A percentile compares a stretch with the other conserved stretches of the same genome.
Evolutionary conservation across 2,888 invertebrate genomes (phyloP).

Genomic region (Meiosimyza platycephala): DNA sequence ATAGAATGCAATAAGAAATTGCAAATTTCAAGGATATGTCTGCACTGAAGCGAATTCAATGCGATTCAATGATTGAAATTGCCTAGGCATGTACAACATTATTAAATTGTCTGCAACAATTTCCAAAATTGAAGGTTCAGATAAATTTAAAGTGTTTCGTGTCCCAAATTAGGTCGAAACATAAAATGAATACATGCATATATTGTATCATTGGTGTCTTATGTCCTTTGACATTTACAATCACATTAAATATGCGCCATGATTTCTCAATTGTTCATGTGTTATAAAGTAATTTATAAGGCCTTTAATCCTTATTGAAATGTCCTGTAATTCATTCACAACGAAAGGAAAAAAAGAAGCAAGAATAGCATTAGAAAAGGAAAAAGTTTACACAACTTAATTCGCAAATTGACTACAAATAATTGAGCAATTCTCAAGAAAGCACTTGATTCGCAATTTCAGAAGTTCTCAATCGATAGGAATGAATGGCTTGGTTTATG

Average conservation of each 20-base stretch:
- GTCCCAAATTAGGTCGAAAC: not conserved
- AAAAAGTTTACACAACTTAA: conserved; percentile 53
- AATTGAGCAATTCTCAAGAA: conserved; percentile 61
- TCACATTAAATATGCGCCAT: conserved; percentile 19
- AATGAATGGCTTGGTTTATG: not conserved
- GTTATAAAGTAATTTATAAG: conserved; percentile 3
- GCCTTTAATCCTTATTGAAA: conserved; percentile 31
- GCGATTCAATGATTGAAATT: not conserved
- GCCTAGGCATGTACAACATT: no score
- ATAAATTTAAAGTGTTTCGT: not conserved
- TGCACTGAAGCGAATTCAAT: conserved; percentile 11
- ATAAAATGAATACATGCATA: not conserved
- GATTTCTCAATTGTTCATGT: conserved; percentile 32
- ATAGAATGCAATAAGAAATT: conserved; percentile 59
- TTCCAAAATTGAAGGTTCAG: not conserved
- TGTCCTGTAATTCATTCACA: not conserved
- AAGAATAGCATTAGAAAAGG: conserved; percentile 26
- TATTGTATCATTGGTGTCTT: conserved; percentile 21
- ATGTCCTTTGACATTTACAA: conserved; percentile 25
- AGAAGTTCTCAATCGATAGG: conserved; percentile 11
- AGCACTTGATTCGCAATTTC: conserved; percentile 33
- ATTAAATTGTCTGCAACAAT: not conserved
- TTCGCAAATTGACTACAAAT: conserved; percentile 62
- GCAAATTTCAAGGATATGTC: conserved; percentile 55
- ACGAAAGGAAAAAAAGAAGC: not conserved